phyloP scores from a whole-genome alignment of 2,113 vertebrate species.

The Hylia prasina region DNA sequence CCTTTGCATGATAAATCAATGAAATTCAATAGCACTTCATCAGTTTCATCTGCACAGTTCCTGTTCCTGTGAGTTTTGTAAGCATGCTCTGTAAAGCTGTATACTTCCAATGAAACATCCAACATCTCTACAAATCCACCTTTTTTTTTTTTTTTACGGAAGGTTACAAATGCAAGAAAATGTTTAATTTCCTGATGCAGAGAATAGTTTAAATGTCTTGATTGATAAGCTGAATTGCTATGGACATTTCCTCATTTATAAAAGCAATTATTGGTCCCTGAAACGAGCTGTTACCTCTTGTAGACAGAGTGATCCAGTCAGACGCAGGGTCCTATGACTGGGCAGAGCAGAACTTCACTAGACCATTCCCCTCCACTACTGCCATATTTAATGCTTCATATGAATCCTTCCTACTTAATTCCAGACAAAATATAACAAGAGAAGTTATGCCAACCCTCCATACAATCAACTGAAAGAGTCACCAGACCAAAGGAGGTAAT shows the following conservation, averaged over 20 bases:
- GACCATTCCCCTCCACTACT: background rate
- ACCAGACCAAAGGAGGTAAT: background rate
- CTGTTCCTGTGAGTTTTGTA: conserved; percentile 31
- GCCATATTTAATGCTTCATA: background rate
- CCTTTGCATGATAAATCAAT: conserved; percentile 38
- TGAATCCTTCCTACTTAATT: background rate
- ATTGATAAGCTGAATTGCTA: background rate
- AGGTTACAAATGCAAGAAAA: background rate
- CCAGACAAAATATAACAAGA: background rate
- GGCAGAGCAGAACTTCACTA: background rate
- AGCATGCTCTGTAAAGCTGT: background rate
- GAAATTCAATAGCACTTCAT: conserved; percentile 40
- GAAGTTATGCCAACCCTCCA: background rate
- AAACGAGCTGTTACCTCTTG: background rate
- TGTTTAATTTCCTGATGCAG: background rate
- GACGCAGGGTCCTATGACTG: rapidly evolving
- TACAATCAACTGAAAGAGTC: background rate
- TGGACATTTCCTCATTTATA: background rate
- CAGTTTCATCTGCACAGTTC: background rate
- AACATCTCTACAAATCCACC: background rate
- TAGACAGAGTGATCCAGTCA: background rate
- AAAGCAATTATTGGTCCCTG: background rate
- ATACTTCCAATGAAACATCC: conserved; percentile 26
- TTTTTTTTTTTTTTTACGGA: background rate
- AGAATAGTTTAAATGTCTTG: background rate